Percentiles rank a stretch among this genome's conserved stretches.
Conservation (phyloP, 2,888 invertebrate species). For the Cheilosia pagana region DNA sequence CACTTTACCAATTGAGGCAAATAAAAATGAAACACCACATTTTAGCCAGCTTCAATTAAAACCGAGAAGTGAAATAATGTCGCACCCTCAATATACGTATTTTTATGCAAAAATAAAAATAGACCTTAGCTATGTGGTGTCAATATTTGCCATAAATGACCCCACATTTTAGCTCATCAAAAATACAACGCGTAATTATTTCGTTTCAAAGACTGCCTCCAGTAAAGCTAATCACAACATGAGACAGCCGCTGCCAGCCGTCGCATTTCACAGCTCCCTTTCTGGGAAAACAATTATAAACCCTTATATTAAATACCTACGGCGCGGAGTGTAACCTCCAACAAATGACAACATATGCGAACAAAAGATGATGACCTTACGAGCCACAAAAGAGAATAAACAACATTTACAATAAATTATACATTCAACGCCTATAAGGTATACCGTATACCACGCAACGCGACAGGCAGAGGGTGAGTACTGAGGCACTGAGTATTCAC, state of each 20-base stretch:
- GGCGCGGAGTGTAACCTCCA: not conserved
- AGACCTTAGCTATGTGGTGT: no score
- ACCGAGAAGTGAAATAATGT: no score
- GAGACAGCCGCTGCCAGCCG: not conserved
- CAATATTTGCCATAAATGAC: no score
- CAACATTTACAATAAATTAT: slow-evolving; percentile 21
- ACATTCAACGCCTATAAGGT: not conserved
- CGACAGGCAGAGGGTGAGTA: not conserved
- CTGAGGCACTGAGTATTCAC: not conserved
- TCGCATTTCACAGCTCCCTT: no score
- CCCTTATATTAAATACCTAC: not conserved
- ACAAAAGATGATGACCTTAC: slow-evolving; percentile 21
- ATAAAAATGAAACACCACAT: no score
- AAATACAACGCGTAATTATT: not conserved
- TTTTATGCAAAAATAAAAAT: no score
- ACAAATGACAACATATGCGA: slow-evolving; percentile 16
- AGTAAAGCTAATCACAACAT: not conserved
- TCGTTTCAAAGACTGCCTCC: not conserved
- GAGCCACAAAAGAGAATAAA: not conserved
- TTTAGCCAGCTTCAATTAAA: no score
- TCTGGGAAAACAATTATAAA: not conserved
- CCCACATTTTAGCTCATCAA: no score
- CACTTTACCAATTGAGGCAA: no score
- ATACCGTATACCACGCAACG: not conserved
- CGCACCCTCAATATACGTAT: no score